These are phyloP conservation scores for Esox lucius DNA, from an alignment of 2,797 vertebrate species.

Conservation along the genomic window DNA sequence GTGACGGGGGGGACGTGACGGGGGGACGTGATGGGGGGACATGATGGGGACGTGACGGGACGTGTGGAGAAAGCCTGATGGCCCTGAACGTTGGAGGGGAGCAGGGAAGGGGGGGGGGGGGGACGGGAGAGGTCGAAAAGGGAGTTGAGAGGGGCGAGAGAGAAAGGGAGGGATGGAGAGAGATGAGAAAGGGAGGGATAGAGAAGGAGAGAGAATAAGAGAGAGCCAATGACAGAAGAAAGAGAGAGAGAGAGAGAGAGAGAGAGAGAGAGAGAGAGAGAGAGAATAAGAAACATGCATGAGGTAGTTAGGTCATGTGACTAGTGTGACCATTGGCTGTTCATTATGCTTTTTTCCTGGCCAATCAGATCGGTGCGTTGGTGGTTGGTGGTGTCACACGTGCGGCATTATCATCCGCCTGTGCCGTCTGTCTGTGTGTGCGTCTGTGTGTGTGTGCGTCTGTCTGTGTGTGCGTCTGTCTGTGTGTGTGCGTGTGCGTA, in stretches of 20 bases:
- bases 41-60: slow-evolving; percentile 4
- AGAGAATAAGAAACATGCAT: not conserved
- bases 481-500: no score
- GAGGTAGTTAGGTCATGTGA: not conserved
- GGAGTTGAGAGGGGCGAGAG: no score
- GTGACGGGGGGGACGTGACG: not conserved
- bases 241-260: not conserved
- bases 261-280: not conserved
- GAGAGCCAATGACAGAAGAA: no score
- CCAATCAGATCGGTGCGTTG: no score
- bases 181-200: not conserved
- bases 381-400: slow-evolving; percentile 27
- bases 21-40: not conserved
- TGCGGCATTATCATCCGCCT: slow-evolving; percentile 18
- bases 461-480: not conserved
- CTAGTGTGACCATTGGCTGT: not conserved
- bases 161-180: not conserved
- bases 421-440: not conserved
- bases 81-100: not conserved
- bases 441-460: not conserved
- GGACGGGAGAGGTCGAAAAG: not conserved
- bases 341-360: not conserved
- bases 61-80: not conserved
- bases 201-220: not conserved
- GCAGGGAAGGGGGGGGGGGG: not conserved